Base-by-base conservation (phyloP, 2,888 invertebrate species). In the Scaptomyza reducta region DNA sequence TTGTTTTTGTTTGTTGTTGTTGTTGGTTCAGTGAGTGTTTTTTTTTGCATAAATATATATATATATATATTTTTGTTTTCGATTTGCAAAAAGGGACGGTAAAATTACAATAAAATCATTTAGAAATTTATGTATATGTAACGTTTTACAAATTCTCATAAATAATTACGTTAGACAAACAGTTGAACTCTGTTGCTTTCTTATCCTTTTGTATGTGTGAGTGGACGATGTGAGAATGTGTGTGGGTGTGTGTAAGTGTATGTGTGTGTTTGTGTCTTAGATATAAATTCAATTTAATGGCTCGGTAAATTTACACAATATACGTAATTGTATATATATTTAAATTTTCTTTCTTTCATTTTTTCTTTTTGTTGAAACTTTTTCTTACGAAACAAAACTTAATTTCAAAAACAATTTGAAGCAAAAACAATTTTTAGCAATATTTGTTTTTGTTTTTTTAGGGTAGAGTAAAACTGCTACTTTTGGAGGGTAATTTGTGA, bases 91-190 rank as follows among this genome's bases (percentile, higher is more conserved):
- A 89, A 89, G 91, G 90, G 90, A 90, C 90, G 90, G 91, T 90
- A 89, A 91, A 90, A 90, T 91, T 91, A 89, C 90, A 90, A 90
- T 91, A 91, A 91, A 91, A 90, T 90, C 89, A 89, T 87, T 86
- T 64, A 66, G 74, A 82, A 80, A 87, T 87, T 75, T 80, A 73
- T 68, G 72, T 78, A 38, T 31, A 45, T 58, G 45, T 29, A 53
- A 50, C 66, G n/a, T 55, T 65, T 44, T 41, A 57, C 66, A 71
- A 56, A 54, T 59, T 74, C 47, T 79, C 61, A 50, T 74, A 77
- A 77, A 77, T 70, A 73, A 78, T 76, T 75, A 22, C 9, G 68
- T 50, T 82, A 71, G 74, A 60, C 61, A 22, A 70, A 73, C 74
- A 74, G 72, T 66, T 69, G 29, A 60, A 66, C 60, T 75, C 62